Percentiles rank a stretch among this genome's conserved stretches.
Conservation (phyloP, 1,140 invertebrate genomes). For the Drosophila navojoa region DNA sequence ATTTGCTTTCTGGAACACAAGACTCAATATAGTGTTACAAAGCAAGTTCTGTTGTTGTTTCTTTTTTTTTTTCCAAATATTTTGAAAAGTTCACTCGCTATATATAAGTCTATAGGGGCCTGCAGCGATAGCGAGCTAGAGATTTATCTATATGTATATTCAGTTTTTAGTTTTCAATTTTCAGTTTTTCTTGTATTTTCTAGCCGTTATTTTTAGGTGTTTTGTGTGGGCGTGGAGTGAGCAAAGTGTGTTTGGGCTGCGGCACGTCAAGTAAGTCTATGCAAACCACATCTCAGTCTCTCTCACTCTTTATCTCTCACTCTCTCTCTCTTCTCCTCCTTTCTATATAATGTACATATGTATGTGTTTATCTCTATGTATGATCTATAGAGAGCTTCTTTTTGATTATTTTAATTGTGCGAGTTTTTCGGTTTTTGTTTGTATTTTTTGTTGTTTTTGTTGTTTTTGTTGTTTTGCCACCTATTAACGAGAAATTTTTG, state of each 20-base stretch:
- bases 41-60: neutral
- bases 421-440: slow-evolving; percentile 31
- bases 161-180: slow-evolving; percentile 4
- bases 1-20: slow-evolving; percentile 28
- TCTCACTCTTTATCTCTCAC: too few relatives aligned
- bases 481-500: slow-evolving; percentile 76
- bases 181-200: slow-evolving; percentile 5
- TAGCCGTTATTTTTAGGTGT: slow-evolving; percentile 67
- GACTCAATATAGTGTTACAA: slow-evolving; percentile 35
- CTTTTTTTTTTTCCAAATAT: slow-evolving; percentile 39
- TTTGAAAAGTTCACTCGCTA: slow-evolving; percentile 50
- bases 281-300: slow-evolving; percentile 47
- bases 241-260: slow-evolving; percentile 43
- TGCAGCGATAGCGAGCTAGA: slow-evolving; percentile 49
- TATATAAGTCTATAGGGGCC: slow-evolving; percentile 37
- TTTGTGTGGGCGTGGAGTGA: slow-evolving; percentile 60
- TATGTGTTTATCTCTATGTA: slow-evolving; percentile 14
- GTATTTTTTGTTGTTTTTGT: slow-evolving; percentile 26
- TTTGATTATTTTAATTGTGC: slow-evolving; percentile 66
- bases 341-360: neutral
- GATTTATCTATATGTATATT: slow-evolving; percentile 43
- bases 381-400: slow-evolving; percentile 33
- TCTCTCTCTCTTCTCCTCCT: too few relatives aligned
- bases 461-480: slow-evolving; percentile 23
- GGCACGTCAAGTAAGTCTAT: slow-evolving; percentile 63